Conservation (phyloP, 1,140 invertebrate genomes). For the Drosophila cardini region DNA sequence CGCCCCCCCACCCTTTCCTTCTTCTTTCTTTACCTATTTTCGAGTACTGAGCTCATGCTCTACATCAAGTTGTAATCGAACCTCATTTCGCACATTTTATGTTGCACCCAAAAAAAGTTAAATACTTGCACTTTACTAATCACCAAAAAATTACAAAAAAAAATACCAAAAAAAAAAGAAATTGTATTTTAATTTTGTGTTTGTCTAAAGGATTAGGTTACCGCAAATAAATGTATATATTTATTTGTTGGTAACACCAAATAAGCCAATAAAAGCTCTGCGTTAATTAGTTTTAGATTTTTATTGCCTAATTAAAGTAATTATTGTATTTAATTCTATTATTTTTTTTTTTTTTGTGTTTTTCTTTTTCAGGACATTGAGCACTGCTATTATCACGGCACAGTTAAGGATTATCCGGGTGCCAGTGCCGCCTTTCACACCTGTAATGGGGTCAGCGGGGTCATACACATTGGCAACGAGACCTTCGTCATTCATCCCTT, state of each 20-base stretch:
- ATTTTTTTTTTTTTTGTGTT: background rate
- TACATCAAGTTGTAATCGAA: constrained; percentile 1
- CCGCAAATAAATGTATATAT: no score
- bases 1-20: no score
- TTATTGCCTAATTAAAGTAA: no score
- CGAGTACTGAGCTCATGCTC: background rate
- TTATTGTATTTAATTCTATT: no score
- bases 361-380: constrained; percentile 91
- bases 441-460: constrained; percentile 97
- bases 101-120: background rate
- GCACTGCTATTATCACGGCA: constrained; percentile 98
- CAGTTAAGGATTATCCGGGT: constrained; percentile 97
- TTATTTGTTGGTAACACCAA: no score
- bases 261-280: no score
- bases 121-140: constrained; percentile 43
- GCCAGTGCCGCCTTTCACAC: constrained; percentile 98
- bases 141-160: background rate
- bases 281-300: no score
- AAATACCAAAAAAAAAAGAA: no score
- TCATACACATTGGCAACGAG: constrained; percentile 98
- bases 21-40: background rate
- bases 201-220: background rate
- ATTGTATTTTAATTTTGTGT: background rate
- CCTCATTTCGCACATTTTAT: background rate
- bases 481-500: constrained; percentile 99